A percentile compares a stretch with the other conserved stretches of the same genome.
These are phyloP conservation scores for Malthinus seriepunctatus DNA, from an alignment of 2,888 invertebrate species.

Conservation along the genomic window DNA sequence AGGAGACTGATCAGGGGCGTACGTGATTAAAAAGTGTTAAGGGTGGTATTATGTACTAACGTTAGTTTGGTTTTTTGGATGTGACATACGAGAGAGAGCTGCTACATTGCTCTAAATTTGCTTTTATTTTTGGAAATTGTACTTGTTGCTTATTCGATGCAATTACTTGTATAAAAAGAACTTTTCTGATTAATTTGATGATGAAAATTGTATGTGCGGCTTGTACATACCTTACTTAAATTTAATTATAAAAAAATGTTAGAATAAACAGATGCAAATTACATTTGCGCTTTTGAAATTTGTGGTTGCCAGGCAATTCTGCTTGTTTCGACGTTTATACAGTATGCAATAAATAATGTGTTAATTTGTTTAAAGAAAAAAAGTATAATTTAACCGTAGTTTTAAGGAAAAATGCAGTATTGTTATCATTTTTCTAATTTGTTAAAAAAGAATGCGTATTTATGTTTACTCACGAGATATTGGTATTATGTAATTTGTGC, in stretches of 20 bases:
- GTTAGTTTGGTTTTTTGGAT: too few species aligned
- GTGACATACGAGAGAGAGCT: too few species aligned
- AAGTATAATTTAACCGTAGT: neutral
- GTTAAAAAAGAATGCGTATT: neutral
- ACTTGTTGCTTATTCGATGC: too few species aligned
- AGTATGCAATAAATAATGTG: conserved; percentile 24
- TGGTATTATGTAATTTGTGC: too few species aligned
- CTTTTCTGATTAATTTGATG: conserved; percentile 48
- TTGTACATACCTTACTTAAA: conserved; percentile 49
- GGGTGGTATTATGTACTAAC: too few species aligned
- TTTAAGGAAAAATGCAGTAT: conserved; percentile 18
- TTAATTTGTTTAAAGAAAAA: conserved; percentile 16
- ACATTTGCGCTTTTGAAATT: neutral
- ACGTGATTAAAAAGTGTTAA: too few species aligned
- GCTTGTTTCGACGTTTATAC: conserved; percentile 11
- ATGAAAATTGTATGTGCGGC: conserved; percentile 47
- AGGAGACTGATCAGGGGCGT: too few species aligned
- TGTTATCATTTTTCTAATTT: conserved; percentile 18
- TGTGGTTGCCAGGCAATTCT: conserved; percentile 13
- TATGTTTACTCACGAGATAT: neutral
- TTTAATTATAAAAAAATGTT: conserved; percentile 2
- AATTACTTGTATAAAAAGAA: conserved; percentile 47
- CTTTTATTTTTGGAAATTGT: too few species aligned
- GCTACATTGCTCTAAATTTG: too few species aligned
- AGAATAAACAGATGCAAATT: conserved; percentile 8